Base-by-base conservation (phyloP, 2,888 invertebrate genomes). In the Parnassius apollo region DNA sequence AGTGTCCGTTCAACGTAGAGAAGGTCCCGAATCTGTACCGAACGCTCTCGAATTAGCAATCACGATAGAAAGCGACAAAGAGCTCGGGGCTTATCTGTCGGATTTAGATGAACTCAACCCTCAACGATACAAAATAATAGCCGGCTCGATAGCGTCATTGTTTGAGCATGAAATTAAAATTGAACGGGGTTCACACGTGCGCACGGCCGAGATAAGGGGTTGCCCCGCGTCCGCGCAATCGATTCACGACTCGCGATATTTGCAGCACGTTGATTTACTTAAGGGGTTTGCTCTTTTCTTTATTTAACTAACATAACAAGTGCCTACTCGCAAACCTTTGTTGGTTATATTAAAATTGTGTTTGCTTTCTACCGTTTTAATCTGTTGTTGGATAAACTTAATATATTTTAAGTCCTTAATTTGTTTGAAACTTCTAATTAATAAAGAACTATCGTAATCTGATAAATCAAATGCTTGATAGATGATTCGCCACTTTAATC, bases 91-190 rank as follows among this genome's bases (percentile, higher is more conserved):
- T 91, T 91, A 91, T 91, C 91, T 81, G 75, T 69, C 78, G 85
- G 91, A 88, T 91, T 91, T 90, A 88, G 91, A 91, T 90, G 89
- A 88, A 87, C 86, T 83, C 83, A 83, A 86, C 90, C 91, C 91
- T 83, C 84, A 79, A 80, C 85, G 87, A 85, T 90, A 87, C 86
- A 88, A 88, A 89, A 91, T 90, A 91, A 91, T 91, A 88, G 90
- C 83, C 74, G 79, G 83, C 84, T 86, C 88, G 89, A 90, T 91
- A 88, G 82, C 91, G 87, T 84, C 90, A 91, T 91, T 91, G 91
- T 91, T 91, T 91, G 90, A 90, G 91, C 91, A 91, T 91, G 91
- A 91, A 91, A 91, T 91, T 91, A 91, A 91, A 91, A 91, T 90
- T 89, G 90, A 89, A 85, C 88, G 85, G 84, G 84, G 86, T 91